Evolutionary conservation across 2,797 vertebrate genomes (phyloP).

Genomic region (Psittacula echo): DNA sequence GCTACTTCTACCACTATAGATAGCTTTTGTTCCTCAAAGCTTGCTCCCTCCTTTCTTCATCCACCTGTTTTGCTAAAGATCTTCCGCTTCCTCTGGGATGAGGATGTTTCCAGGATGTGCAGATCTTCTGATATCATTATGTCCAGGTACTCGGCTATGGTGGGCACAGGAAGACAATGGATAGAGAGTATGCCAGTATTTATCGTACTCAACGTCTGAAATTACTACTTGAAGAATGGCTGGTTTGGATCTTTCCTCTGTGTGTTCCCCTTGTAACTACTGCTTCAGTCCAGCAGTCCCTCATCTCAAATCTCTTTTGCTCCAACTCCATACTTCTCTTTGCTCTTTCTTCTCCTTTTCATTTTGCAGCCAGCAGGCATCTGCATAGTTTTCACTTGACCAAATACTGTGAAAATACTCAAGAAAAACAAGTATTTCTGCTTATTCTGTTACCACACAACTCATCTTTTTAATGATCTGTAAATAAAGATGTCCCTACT

Average conservation of each 20-base stretch:
- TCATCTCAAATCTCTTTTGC: neutral
- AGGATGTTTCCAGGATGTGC: neutral
- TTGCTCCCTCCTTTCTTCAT: neutral
- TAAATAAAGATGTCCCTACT: conserved; percentile 17
- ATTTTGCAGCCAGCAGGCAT: neutral
- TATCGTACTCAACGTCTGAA: neutral
- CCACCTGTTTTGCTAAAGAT: neutral
- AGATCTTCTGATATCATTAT: neutral
- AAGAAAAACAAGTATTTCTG: conserved; percentile 34
- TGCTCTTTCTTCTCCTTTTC: neutral
- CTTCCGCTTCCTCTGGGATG: neutral
- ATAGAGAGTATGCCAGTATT: neutral
- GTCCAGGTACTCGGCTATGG: neutral
- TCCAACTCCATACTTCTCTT: neutral
- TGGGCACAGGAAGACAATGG: neutral
- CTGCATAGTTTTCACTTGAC: conserved; percentile 31
- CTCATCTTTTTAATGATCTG: conserved; percentile 4
- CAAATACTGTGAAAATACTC: conserved; percentile 32
- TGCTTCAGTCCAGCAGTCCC: neutral
- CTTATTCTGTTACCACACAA: neutral
- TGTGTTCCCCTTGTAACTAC: neutral
- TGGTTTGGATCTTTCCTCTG: neutral
- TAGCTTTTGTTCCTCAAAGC: neutral
- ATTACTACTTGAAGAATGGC: neutral
- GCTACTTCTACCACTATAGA: neutral